phyloP scores from a whole-genome alignment of 2,113 vertebrate genomes.

The Clarias gariepinus region DNA sequence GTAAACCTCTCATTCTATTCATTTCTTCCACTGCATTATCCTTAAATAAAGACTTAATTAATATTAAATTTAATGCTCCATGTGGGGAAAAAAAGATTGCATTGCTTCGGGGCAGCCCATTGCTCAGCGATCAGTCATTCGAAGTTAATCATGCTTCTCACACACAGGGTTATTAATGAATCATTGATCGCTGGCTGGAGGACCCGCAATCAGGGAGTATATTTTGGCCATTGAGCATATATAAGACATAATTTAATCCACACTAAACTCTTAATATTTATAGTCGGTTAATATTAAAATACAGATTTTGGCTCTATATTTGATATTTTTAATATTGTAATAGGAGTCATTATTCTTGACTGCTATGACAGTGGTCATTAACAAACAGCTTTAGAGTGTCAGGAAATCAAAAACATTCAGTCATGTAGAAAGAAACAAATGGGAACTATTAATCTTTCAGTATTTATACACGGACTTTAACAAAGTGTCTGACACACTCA shows the following conservation, averaged over 20 bases:
- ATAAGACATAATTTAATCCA: slow-evolving; percentile 1
- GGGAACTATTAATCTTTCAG: slow-evolving; percentile 29
- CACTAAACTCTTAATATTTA: slow-evolving; percentile 45
- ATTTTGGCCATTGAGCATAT: neutral
- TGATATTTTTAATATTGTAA: slow-evolving; percentile 11
- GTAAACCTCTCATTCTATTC: neutral
- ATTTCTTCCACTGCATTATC: neutral
- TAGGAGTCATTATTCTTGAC: slow-evolving; percentile 19
- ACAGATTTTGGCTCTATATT: slow-evolving; percentile 7
- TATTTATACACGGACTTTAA: slow-evolving; percentile 21
- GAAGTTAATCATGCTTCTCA: slow-evolving; percentile 27
- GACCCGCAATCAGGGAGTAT: neutral
- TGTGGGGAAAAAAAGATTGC: neutral
- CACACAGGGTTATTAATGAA: slow-evolving; percentile 28
- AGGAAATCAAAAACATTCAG: slow-evolving; percentile 37
- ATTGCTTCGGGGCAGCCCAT: neutral
- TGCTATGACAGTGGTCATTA: slow-evolving; percentile 32
- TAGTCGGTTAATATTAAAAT: slow-evolving; percentile 37
- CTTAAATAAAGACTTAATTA: neutral
- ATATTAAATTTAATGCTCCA: neutral
- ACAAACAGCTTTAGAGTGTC: slow-evolving; percentile 38
- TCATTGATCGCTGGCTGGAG: slow-evolving; percentile 13
- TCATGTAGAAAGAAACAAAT: slow-evolving; percentile 34
- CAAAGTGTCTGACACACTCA: slow-evolving; percentile 22
- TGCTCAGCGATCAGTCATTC: slow-evolving; percentile 3